A percentile compares a stretch with the other conserved stretches of the same genome.
Conservation (phyloP, 1,140 invertebrate species). For the Probaryconus sp. region DNA sequence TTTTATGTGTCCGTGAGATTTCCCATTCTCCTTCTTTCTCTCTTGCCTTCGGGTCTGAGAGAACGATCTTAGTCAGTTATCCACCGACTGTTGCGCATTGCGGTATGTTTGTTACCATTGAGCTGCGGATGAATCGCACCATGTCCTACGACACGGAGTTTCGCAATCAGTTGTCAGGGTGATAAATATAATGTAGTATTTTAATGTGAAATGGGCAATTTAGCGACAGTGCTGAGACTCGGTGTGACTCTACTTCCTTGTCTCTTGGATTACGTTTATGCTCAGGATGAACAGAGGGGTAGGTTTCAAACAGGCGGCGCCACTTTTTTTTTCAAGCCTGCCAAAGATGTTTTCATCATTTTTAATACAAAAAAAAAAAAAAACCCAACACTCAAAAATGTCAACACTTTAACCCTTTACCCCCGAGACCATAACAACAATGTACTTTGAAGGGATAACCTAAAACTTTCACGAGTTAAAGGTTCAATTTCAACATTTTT, state of each 20-base stretch:
- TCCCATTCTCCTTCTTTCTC: slow-evolving; percentile 39
- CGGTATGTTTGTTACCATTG: slow-evolving; percentile 47
- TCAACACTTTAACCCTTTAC: too few relatives aligned
- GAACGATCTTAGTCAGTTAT: slow-evolving; percentile 65
- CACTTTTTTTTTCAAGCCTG: not conserved
- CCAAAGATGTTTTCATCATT: not conserved
- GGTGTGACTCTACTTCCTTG: slow-evolving; percentile 68
- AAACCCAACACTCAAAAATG: too few relatives aligned
- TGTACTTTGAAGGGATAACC: too few relatives aligned
- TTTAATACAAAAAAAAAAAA: not conserved
- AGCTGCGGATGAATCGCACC: slow-evolving; percentile 32
- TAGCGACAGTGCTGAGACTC: slow-evolving; percentile 71
- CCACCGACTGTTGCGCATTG: slow-evolving; percentile 45
- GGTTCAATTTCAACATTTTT: too few relatives aligned
- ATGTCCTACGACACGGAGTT: slow-evolving; percentile 42
- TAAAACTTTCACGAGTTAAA: too few relatives aligned
- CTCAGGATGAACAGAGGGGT: slow-evolving; percentile 68
- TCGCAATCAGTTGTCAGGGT: slow-evolving; percentile 50
- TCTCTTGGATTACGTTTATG: slow-evolving; percentile 71
- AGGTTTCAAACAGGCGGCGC: slow-evolving; percentile 24
- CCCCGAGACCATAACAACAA: too few relatives aligned
- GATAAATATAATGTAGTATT: slow-evolving; percentile 73
- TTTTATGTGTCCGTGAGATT: too few relatives aligned
- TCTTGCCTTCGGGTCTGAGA: slow-evolving; percentile 28
- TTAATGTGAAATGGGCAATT: slow-evolving; percentile 73